These are phyloP conservation scores for Synergus itoensis DNA, from an alignment of 2,888 invertebrate genomes.

Conservation along the genomic window DNA sequence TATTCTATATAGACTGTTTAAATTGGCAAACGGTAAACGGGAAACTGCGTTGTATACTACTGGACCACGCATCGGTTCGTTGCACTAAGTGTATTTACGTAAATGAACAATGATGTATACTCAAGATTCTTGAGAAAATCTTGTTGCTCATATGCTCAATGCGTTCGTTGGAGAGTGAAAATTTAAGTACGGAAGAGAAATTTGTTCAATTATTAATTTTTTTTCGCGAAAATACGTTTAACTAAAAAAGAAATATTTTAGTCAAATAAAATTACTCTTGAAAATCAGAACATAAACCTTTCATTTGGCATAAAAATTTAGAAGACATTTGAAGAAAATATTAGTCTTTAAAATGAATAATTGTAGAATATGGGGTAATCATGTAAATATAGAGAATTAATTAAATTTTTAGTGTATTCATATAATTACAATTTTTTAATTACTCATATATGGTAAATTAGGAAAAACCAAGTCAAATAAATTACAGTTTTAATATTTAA, in stretches of 20 bases:
- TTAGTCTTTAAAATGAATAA: too few relatives aligned
- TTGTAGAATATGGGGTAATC: too few relatives aligned
- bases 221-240: not conserved
- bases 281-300: not conserved
- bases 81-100: not conserved
- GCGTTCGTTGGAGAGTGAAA: constrained; percentile 2
- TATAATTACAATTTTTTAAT: too few relatives aligned
- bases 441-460: too few relatives aligned
- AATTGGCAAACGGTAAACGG: constrained; percentile 30
- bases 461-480: too few relatives aligned
- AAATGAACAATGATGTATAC: not conserved
- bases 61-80: constrained; percentile 26
- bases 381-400: too few relatives aligned
- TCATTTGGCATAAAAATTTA: not conserved
- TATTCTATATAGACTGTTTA: constrained; percentile 15
- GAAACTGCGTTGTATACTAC: constrained; percentile 33
- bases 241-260: not conserved
- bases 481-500: too few relatives aligned
- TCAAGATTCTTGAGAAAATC: not conserved
- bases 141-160: not conserved
- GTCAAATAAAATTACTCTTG: not conserved
- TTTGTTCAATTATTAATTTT: not conserved
- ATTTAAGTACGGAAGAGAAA: not conserved
- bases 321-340: too few relatives aligned
- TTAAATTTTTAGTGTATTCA: too few relatives aligned